Percentiles rank a stretch among this genome's conserved stretches.
phyloP scores from a whole-genome alignment of 2,797 vertebrate species.

The Amblyopsis hoosieri region DNA sequence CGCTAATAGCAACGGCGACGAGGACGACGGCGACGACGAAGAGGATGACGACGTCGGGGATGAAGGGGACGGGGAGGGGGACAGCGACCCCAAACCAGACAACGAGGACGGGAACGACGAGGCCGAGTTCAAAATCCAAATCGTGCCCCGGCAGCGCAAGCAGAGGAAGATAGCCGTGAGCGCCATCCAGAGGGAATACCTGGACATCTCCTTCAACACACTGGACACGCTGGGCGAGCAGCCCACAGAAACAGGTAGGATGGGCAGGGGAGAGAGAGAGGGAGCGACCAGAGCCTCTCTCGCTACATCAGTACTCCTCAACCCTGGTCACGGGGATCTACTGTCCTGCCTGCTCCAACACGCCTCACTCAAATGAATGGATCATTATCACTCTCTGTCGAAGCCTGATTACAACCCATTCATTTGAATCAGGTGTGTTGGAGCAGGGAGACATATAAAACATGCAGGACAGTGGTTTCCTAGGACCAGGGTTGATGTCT shows the following conservation, averaged over 20 bases:
- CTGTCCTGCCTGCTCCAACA: no score
- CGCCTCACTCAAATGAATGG: no score
- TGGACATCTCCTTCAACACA: conserved; percentile 96
- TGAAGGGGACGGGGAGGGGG: conserved; percentile 85
- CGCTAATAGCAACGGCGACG: conserved; percentile 74
- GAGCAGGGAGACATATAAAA: no score
- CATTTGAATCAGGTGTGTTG: no score
- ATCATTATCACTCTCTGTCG: no score
- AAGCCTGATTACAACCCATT: no score
- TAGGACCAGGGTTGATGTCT: not conserved
- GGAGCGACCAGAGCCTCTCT: not conserved
- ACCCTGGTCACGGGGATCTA: no score
- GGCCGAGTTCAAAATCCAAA: conserved; percentile 97
- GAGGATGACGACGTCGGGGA: conserved; percentile 77
- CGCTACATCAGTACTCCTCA: not conserved
- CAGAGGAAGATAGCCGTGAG: conserved; percentile 98
- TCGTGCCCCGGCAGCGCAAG: conserved; percentile 94
- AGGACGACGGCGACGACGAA: conserved; percentile 71
- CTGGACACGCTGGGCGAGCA: conserved; percentile 92
- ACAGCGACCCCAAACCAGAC: conserved; percentile 81
- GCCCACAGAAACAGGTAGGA: conserved; percentile 86
- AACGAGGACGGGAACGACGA: conserved; percentile 81
- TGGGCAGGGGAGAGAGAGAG: not conserved
- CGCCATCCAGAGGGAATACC: conserved; percentile 97
- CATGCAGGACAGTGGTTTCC: not conserved